A percentile compares a stretch with the other conserved stretches of the same genome.
Evolutionary conservation across 2,888 invertebrate genomes (phyloP).

Genomic region (Epistrophella euchroma): DNA sequence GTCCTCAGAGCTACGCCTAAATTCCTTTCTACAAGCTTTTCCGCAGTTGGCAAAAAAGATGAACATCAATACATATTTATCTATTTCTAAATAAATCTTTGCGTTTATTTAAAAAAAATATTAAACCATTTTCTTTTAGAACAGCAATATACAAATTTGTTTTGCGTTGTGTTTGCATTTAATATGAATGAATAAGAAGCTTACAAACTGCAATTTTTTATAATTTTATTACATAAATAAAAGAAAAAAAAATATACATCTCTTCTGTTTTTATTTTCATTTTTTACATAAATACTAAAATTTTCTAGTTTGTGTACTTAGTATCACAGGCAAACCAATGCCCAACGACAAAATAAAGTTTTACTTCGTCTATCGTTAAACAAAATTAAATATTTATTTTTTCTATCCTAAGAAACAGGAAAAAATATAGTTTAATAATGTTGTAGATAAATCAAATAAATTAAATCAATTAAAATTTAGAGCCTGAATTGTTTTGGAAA

Average conservation of each 20-base stretch:
- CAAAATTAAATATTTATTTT: conserved; percentile 43
- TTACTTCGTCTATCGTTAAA: conserved; percentile 30
- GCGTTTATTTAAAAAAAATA: conserved; percentile 8
- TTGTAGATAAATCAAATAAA: background rate
- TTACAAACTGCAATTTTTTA: background rate
- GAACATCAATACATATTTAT: no score
- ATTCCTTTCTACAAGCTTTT: no score
- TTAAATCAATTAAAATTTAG: background rate
- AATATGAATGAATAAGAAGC: background rate
- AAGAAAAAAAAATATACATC: conserved; percentile 54
- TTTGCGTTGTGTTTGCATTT: background rate
- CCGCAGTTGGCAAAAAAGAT: no score
- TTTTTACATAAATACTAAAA: conserved; percentile 14
- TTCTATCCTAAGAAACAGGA: background rate
- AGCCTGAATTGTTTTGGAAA: background rate
- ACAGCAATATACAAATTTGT: background rate
- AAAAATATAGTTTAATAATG: background rate
- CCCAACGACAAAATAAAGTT: conserved; percentile 50
- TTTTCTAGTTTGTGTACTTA: conserved; percentile 55
- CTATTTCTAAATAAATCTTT: no score
- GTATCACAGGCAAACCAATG: conserved; percentile 68
- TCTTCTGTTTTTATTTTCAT: conserved; percentile 8
- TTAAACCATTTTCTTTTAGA: background rate
- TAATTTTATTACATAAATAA: conserved; percentile 58
- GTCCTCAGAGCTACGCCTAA: no score